A percentile compares a stretch with the other conserved stretches of the same genome.
Evolutionary conservation across 2,113 vertebrate species (phyloP).

Genomic region (Emydura subglobosa): DNA sequence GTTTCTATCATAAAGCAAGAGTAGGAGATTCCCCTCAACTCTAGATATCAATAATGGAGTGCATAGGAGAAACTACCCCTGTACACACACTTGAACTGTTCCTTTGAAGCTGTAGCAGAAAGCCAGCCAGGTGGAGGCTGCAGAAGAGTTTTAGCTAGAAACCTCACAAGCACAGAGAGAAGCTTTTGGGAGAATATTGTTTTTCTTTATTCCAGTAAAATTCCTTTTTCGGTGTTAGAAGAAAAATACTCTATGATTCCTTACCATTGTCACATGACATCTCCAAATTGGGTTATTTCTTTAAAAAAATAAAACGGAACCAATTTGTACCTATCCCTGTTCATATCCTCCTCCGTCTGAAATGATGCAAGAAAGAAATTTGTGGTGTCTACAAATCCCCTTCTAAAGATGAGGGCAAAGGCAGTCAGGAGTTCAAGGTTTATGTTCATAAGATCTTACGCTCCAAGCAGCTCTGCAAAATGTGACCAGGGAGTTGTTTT

Average conservation of each 20-base stretch:
- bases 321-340: neutral
- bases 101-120: neutral
- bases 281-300: neutral
- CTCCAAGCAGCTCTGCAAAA: neutral
- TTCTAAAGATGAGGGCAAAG: neutral
- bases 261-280: neutral
- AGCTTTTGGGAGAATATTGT: neutral
- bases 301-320: neutral
- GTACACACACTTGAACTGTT: fast-evolving
- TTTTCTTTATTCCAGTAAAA: neutral
- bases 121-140: neutral
- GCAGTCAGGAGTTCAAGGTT: neutral
- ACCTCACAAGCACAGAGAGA: neutral
- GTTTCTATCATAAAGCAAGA: neutral
- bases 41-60: neutral
- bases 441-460: neutral
- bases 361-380: neutral
- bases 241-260: neutral
- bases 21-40: neutral
- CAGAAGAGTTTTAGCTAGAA: neutral
- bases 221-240: neutral
- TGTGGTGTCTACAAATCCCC: neutral
- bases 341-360: neutral
- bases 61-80: neutral
- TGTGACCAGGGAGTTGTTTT: neutral